Evolutionary conservation across 1,140 invertebrate species (phyloP).

Genomic region (Heterodera carotae): DNA sequence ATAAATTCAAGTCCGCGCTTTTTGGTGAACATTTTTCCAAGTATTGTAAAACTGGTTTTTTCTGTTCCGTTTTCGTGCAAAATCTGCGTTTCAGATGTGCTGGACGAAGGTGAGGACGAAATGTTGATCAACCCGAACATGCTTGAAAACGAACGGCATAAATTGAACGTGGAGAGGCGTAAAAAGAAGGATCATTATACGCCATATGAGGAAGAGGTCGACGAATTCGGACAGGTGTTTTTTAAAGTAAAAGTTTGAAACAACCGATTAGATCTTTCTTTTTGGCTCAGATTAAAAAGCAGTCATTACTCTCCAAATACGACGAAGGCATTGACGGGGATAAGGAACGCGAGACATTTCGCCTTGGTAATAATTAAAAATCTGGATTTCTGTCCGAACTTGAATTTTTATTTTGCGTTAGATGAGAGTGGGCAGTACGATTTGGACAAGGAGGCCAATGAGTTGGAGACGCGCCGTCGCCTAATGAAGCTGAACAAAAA

Average conservation of each 20-base stretch:
- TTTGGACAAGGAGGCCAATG: constrained; percentile 66
- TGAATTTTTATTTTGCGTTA: constrained; percentile 34
- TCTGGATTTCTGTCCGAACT: constrained; percentile 22
- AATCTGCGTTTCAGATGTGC: neutral
- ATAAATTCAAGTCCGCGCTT: too few relatives aligned
- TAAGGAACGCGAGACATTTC: constrained; percentile 79
- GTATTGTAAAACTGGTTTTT: neutral
- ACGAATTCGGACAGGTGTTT: constrained; percentile 77
- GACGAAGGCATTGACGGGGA: constrained; percentile 87
- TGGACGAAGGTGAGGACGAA: constrained; percentile 78
- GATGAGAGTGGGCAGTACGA: constrained; percentile 55
- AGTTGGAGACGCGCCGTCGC: constrained; percentile 72
- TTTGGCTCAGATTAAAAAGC: constrained; percentile 68
- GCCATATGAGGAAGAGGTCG: constrained; percentile 83
- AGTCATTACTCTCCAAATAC: constrained; percentile 83
- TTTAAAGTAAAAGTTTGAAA: too few relatives aligned
- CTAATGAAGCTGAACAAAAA: constrained; percentile 60
- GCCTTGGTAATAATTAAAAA: constrained; percentile 71
- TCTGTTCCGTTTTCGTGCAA: too few relatives aligned
- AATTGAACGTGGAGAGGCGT: constrained; percentile 82
- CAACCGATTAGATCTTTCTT: too few relatives aligned
- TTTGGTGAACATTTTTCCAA: too few relatives aligned
- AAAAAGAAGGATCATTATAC: constrained; percentile 79
- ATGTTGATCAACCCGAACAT: constrained; percentile 93
- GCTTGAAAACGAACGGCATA: constrained; percentile 85